Evolutionary conservation across 1,140 invertebrate genomes (phyloP).

Genomic region (Ips typographus): DNA sequence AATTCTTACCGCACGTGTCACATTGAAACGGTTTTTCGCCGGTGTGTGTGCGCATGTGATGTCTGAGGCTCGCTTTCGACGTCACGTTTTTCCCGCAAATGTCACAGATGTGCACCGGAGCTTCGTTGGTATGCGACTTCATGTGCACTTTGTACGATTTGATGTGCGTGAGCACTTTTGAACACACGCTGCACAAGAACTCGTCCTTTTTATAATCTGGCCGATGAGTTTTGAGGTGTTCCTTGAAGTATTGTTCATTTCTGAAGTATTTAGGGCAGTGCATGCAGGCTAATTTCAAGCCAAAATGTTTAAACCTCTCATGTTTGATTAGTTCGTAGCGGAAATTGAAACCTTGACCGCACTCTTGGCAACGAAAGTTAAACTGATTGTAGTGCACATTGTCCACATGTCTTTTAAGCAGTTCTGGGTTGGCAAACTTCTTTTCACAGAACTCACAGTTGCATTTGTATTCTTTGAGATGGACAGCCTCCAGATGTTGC

Average conservation of each 20-base stretch:
- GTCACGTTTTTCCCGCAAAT: constrained; percentile 49
- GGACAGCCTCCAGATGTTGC: constrained; percentile 21
- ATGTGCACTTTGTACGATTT: constrained; percentile 32
- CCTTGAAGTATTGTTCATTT: constrained; percentile 32
- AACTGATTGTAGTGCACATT: constrained; percentile 33
- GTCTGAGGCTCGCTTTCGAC: constrained; percentile 34
- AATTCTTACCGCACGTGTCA: constrained; percentile 62
- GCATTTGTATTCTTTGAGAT: constrained; percentile 28
- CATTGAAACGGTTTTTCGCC: constrained; percentile 73
- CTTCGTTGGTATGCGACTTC: constrained; percentile 22
- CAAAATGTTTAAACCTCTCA: constrained; percentile 24
- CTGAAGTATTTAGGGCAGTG: constrained; percentile 42
- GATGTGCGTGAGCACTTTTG: constrained; percentile 30
- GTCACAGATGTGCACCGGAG: constrained; percentile 56
- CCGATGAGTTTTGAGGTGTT: constrained; percentile 38
- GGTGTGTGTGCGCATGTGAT: constrained; percentile 68
- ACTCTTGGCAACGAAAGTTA: constrained; percentile 15
- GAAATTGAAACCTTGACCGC: constrained; percentile 25
- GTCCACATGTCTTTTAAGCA: constrained; percentile 19
- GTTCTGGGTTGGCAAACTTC: constrained; percentile 20
- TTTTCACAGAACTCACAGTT: constrained; percentile 22
- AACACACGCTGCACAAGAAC: constrained; percentile 32
- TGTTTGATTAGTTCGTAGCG: constrained; percentile 18
- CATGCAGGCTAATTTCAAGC: constrained; percentile 30
- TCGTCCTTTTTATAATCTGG: constrained; percentile 28